Conservation (phyloP, 2,113 vertebrate genomes). For the Lampris incognitus region DNA sequence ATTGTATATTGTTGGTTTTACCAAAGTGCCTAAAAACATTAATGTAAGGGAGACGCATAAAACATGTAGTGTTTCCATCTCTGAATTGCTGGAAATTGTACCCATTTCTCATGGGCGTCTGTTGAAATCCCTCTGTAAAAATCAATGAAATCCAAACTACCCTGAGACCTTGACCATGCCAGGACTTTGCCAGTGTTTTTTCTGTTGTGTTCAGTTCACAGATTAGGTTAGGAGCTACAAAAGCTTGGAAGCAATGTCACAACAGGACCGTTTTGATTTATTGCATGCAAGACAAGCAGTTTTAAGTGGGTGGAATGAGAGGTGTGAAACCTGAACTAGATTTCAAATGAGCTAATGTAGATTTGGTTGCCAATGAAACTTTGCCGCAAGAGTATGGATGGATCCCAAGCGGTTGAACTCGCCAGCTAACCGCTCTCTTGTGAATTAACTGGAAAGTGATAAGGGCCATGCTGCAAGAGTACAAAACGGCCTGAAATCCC, state of each 20-base stretch:
- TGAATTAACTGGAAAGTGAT: constrained; percentile 1
- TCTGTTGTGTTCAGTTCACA: constrained; percentile 4
- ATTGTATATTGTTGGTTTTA: too few species aligned
- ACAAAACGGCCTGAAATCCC: constrained; percentile 26
- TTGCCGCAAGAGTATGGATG: not conserved
- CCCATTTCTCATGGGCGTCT: too few species aligned
- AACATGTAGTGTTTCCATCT: too few species aligned
- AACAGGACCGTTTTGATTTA: not conserved
- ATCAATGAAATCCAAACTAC: too few species aligned
- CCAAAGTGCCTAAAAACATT: too few species aligned
- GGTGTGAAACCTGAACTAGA: constrained; percentile 17
- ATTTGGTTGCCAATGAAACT: constrained; percentile 18
- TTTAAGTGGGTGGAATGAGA: constrained; percentile 1
- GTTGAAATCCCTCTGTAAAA: too few species aligned
- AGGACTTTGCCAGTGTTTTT: not conserved
- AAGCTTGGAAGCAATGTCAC: not conserved
- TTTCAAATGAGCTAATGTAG: constrained; percentile 16
- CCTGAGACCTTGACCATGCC: not conserved
- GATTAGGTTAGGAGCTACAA: not conserved
- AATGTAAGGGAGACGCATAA: too few species aligned
- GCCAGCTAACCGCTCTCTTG: not conserved
- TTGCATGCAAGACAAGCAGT: not conserved
- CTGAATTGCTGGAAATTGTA: too few species aligned
- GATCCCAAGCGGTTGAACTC: not conserved
- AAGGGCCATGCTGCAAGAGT: not conserved